Conservation (phyloP, 1,140 invertebrate species). For the Trichonephila inaurata region DNA sequence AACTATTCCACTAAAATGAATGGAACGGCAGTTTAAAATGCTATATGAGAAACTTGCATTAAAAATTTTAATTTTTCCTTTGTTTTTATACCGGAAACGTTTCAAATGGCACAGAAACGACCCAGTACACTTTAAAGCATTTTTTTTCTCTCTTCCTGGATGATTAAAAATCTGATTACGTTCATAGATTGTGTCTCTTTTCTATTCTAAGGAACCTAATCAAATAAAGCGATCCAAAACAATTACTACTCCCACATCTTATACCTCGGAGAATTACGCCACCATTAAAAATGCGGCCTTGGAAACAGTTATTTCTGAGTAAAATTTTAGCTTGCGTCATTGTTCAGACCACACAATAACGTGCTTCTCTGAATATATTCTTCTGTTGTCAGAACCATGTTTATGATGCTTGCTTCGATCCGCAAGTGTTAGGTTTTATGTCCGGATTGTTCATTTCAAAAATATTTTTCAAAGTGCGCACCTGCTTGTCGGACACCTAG, state of each 20-base stretch:
- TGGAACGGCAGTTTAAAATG: no score
- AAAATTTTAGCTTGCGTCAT: not conserved
- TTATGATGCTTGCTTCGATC: not conserved
- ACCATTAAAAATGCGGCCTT: not conserved
- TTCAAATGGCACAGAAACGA: no score
- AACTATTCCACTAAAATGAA: no score
- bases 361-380: not conserved
- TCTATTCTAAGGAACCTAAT: not conserved
- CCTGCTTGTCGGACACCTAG: not conserved
- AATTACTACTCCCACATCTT: not conserved
- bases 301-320: not conserved
- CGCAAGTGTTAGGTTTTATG: not conserved
- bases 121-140: no score
- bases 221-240: not conserved
- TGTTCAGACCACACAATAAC: not conserved
- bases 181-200: not conserved
- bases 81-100: no score
- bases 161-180: no score
- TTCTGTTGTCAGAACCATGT: not conserved
- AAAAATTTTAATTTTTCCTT: no score
- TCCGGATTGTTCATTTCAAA: not conserved
- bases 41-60: no score
- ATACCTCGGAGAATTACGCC: not conserved
- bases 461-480: not conserved
- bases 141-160: no score